These are phyloP conservation scores for Daktulosphaira vitifoliae DNA, from an alignment of 1,140 invertebrate species.

Conservation along the genomic window DNA sequence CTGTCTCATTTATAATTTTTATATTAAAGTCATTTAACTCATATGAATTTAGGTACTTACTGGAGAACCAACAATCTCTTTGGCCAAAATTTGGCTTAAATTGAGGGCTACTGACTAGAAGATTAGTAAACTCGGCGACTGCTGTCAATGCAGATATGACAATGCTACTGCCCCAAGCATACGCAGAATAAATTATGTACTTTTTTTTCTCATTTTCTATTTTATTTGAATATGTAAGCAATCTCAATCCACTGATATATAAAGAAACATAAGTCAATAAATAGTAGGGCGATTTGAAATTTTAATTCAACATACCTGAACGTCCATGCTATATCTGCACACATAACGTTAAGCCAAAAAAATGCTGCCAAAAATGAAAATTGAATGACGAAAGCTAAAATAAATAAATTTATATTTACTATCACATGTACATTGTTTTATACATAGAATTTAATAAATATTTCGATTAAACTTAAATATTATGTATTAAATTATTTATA, in stretches of 20 bases:
- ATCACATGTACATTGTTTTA: neutral
- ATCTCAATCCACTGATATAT: neutral
- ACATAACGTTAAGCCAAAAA: conserved; percentile 63
- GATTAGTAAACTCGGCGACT: conserved; percentile 36
- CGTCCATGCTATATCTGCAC: conserved; percentile 57
- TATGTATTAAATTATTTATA: too few species aligned
- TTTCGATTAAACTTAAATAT: too few species aligned
- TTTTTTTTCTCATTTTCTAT: conserved; percentile 35
- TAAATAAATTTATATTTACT: neutral
- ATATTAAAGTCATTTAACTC: neutral
- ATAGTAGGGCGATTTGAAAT: too few species aligned
- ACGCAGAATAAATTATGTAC: conserved; percentile 40
- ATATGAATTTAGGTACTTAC: conserved; percentile 27
- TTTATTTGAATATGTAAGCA: neutral
- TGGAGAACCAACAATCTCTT: conserved; percentile 38
- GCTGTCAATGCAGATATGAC: conserved; percentile 38
- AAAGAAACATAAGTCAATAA: neutral
- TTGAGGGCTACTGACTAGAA: neutral
- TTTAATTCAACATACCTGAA: conserved; percentile 46
- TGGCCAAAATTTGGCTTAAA: conserved; percentile 37
- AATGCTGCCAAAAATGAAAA: conserved; percentile 53
- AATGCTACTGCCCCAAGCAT: conserved; percentile 40
- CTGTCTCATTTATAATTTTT: too few species aligned
- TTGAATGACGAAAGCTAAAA: conserved; percentile 43
- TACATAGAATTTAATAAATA: neutral